Base-by-base conservation (phyloP, 2,113 vertebrate species). In the Muscicapa adusta region DNA sequence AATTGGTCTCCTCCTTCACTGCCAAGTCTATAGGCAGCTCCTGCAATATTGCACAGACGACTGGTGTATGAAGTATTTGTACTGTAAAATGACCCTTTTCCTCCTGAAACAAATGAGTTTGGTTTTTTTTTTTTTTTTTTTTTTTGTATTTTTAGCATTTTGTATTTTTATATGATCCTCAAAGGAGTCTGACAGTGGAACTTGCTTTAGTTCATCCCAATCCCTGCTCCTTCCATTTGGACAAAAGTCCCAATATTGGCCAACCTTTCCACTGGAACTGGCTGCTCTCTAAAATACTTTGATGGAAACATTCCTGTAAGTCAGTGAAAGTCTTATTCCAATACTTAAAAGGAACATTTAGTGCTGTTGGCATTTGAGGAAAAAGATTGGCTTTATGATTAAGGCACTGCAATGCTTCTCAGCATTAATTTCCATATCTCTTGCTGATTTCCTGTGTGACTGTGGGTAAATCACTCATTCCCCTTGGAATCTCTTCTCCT, bases 351-450 rank as follows among this genome's bases (percentile, higher is more conserved):
- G 50, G 78, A 88, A 50, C 29, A 12, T 75, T 88, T 77, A 93
- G 91, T 29, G 31, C 78, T 86, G 73, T 75, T 95, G 92, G 95
- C 86, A 86, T 86, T 91, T 77, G 92, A 93, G 65, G 53, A 73
- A 42, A 83, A 93, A 91, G 91, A 96, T 60, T 93, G 11, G 83
- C 68, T 93, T 92, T 88, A 60, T 92, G 91, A 92, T 94, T 80
- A 81, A 94, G 83, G 79, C 82, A 19, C 72, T 74, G 81, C 77
- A 93, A 83, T 58, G 71, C 62, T 94, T 38, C 91, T 93, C 75
- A 88, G 95, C 92, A 86, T 94, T 92, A 47, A 93, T 96, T 96
- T 93, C 92, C 83, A 51, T 83, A 58, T 86, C 83, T 96, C 82
- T 67, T 71, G 94, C 88, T 93, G 94, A 93, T 95, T 93, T 88